Percentiles rank a stretch among this genome's conserved stretches.
Conservation (phyloP, 2,113 vertebrate genomes). For the Euleptes europaea region DNA sequence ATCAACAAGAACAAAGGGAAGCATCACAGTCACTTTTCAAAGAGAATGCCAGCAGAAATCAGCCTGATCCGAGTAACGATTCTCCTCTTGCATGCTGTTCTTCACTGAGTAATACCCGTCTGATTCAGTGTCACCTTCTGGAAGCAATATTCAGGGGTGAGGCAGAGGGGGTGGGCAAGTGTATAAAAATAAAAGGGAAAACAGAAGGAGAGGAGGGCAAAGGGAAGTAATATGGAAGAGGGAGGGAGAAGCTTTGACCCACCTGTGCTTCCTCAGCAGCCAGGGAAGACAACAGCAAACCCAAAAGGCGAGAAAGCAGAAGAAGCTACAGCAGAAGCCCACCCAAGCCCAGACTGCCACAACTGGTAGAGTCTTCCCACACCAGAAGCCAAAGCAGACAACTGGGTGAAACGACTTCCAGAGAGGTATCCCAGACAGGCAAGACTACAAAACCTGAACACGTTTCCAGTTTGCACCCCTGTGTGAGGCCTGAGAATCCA, state of each 20-base stretch:
- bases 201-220: background rate
- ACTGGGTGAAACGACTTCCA: background rate
- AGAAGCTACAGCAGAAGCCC: conserved; percentile 3
- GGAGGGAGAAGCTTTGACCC: conserved; percentile 16
- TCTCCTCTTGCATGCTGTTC: background rate
- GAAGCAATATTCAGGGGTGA: background rate
- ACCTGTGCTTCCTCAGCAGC: conserved; percentile 21
- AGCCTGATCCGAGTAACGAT: background rate
- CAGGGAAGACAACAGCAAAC: conserved; percentile 11
- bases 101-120: background rate
- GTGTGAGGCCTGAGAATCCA: background rate
- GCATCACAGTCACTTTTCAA: background rate
- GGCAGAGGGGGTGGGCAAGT: background rate
- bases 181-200: background rate
- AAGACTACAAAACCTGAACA: conserved; percentile 11
- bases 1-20: background rate
- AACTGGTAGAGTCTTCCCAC: conserved; percentile 4
- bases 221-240: background rate
- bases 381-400: conserved; percentile 11
- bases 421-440: conserved; percentile 9
- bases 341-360: background rate
- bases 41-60: background rate
- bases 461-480: background rate
- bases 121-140: background rate
- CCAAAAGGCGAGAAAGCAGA: conserved; percentile 7